Conservation (phyloP, 2,113 vertebrate genomes). For the Oncorhynchus nerka region DNA sequence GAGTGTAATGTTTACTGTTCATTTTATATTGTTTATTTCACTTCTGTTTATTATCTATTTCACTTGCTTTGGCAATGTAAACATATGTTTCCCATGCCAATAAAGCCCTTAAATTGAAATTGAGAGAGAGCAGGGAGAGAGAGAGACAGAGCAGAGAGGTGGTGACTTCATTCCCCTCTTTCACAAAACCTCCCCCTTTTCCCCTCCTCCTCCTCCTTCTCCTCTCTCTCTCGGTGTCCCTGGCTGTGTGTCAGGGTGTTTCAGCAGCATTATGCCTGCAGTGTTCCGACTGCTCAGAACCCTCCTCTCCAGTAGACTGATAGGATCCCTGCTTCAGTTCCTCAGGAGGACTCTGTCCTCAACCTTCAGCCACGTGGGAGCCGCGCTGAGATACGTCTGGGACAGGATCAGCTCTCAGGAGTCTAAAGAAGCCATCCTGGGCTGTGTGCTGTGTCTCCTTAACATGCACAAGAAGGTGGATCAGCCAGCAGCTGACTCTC, state of each 20-base stretch:
- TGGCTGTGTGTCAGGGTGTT: slow-evolving; percentile 1
- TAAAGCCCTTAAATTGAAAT: no score
- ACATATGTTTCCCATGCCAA: no score
- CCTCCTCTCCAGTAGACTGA: slow-evolving; percentile 76
- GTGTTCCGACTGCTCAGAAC: slow-evolving; percentile 80
- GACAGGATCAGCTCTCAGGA: slow-evolving; percentile 80
- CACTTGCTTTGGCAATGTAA: no score
- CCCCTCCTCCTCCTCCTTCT: slow-evolving; percentile 30
- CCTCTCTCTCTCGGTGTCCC: slow-evolving; percentile 1
- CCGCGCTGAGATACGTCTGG: slow-evolving; percentile 79
- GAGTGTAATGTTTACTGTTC: no score
- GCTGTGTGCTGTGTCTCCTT: slow-evolving; percentile 87
- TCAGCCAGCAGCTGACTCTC: slow-evolving; percentile 31
- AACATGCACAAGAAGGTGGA: slow-evolving; percentile 83
- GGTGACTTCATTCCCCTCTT: slow-evolving; percentile 70
- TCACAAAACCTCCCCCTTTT: slow-evolving; percentile 54
- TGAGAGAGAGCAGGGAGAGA: slow-evolving; percentile 31
- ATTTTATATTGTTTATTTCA: no score
- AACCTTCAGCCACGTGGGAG: slow-evolving; percentile 76
- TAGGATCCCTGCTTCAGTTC: slow-evolving; percentile 68
- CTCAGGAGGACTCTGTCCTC: slow-evolving; percentile 77
- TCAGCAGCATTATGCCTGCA: slow-evolving; percentile 83
- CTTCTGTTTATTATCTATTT: no score
- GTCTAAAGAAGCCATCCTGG: slow-evolving; percentile 82
- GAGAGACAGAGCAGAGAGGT: slow-evolving; percentile 38